Base-by-base conservation (phyloP, 2,888 invertebrate genomes). In the Acleris literana region DNA sequence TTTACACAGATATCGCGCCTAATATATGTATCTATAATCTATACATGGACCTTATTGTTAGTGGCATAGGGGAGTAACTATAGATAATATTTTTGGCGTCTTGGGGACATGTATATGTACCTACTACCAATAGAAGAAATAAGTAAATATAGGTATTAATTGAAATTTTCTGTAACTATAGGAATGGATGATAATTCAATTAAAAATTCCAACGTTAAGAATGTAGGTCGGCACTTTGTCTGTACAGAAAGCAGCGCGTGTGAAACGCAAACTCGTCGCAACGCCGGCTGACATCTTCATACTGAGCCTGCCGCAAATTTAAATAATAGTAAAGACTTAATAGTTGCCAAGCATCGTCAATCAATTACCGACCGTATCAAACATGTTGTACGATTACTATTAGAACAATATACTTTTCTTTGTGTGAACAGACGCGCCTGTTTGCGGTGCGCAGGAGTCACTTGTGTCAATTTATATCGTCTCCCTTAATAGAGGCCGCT, bases 401-500 rank as follows among this genome's bases (percentile, higher is more conserved):
- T 79, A 63, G 56, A 54, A 69, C 68, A 68, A 69, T 64, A 39
- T 43, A 22, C n/a, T 33, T 3, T n/a, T 59, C 56, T 56, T 54
- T 69, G 67, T 74, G 70, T 74, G 68, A 74, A 72, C 69, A 75
- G 68, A 70, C 55, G 54, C 53, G 69, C 63, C 58, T 82, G 78
- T 81, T 81, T 81, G 78, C 76, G 68, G 70, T 77, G 76, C 73
- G 75, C 70, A 63, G 75, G 75, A 79, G 75, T 81, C 91, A 90
- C 87, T 89, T 90, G 91, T 88, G 90, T 89, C 88, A 91, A 90
- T 86, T 80, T 65, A 77, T 79, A 83, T 80, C 78, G 73, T 69
- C 56, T 54, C 68, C 68, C 70, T 70, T 57, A 53, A 43, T 55
- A 60, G 60, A 62, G 53, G 60, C 61, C 68, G 68, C 68, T 66